Evolutionary conservation across 1,140 invertebrate genomes (phyloP), one percentile per base, ranked within the genome.

Genomic region (Cecropterus lyciades): DNA sequence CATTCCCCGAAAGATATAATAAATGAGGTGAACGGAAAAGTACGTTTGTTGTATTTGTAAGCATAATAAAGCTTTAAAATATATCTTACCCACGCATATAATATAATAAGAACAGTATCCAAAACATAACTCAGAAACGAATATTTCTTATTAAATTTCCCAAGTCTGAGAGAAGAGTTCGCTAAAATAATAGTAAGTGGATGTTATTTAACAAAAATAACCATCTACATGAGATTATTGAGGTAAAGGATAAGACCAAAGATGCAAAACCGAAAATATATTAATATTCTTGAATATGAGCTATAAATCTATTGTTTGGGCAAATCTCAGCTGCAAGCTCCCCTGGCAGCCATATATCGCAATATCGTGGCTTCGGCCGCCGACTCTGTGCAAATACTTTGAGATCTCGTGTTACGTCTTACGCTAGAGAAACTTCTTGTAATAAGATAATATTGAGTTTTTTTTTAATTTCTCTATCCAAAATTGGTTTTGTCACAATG

Each of bases 301-400:
- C 69, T 70, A 86, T 90, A 90, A 90, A 90, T 88, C 87, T 85
- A 63, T 70, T 79, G 75, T 85, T 83, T 78, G 75, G 69, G 65
- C 40, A 70, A 90, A 89, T 82, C 82, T 87, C 77, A 79, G 80
- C 78, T 75, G 79, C 56, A 60, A 59, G 64, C 70, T 90, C 87
- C 87, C 87, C 46, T 59, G 86, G 70, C 82, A 75, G 74, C 74
- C 79, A 86, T 90, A 87, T 77, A 87, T 89, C 77, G 80, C 79
- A 69, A 84, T 87, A 80, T 79, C 72, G 56, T 71, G 63, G 65
- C 72, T 64, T 51, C 40, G 57, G 63, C 70, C 81, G 67, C 65
- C 11, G 72, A 77, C 76, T 73, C 69, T 52, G 63, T 40, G 64
- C 56, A 24, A 48, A 48, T 60, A 60, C 57, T 30, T 60, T 13